phyloP scores from a whole-genome alignment of 2,888 invertebrate genomes.

The Tribolium freemani region DNA sequence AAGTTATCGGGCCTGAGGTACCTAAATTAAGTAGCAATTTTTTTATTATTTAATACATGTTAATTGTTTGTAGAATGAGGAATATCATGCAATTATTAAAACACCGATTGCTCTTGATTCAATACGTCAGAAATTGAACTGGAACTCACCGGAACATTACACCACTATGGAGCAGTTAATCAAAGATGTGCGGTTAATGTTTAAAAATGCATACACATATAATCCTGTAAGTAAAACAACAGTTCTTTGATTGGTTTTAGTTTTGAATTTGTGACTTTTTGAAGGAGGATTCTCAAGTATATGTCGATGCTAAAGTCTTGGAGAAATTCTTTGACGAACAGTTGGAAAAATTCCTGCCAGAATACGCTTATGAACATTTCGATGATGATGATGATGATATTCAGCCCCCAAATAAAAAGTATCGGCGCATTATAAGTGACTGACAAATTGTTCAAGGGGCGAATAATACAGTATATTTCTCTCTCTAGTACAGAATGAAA shows the following conservation, averaged over 20 bases:
- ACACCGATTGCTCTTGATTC: constrained; percentile 89
- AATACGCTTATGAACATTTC: constrained; percentile 75
- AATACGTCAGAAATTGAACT: constrained; percentile 85
- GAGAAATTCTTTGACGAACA: constrained; percentile 90
- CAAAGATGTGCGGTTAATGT: constrained; percentile 85
- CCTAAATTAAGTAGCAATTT: constrained; percentile 58
- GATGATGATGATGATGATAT: constrained; percentile 69
- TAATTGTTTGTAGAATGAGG: constrained; percentile 73
- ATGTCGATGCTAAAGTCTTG: constrained; percentile 83
- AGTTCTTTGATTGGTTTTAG: background rate
- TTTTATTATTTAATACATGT: too few species aligned
- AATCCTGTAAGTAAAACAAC: constrained; percentile 78
- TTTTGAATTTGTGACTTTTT: constrained; percentile 33
- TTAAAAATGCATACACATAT: constrained; percentile 88
- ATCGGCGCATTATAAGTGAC: constrained; percentile 70
- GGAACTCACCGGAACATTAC: constrained; percentile 81
- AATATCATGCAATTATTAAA: constrained; percentile 79
- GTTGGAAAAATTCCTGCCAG: constrained; percentile 85
- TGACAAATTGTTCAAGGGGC: constrained; percentile 64
- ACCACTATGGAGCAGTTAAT: constrained; percentile 82
- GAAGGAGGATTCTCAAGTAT: constrained; percentile 83
- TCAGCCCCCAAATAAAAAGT: constrained; percentile 70
- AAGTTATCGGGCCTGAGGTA: constrained; percentile 84
- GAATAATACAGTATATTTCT: constrained; percentile 62
- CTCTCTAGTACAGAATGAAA: constrained; percentile 52